A percentile compares a stretch with the other conserved stretches of the same genome.
Conservation (phyloP, 2,113 vertebrate species). For the Cheirogaleus medius region DNA sequence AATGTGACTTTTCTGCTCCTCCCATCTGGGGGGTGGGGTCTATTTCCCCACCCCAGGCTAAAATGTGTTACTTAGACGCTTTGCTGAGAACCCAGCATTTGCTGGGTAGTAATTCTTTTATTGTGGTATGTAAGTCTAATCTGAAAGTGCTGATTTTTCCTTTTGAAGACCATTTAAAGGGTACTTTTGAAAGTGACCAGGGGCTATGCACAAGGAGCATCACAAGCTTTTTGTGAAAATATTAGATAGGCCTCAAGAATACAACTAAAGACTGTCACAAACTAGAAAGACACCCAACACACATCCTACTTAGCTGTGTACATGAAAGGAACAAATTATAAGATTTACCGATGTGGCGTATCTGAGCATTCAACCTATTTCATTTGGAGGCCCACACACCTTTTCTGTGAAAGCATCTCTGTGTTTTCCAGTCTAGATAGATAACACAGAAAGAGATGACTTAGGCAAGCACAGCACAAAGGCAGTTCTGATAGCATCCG, state of each 20-base stretch:
- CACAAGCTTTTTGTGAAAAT: conserved; percentile 15
- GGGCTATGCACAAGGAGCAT: background rate
- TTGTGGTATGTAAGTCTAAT: background rate
- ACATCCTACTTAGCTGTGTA: background rate
- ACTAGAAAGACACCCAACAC: background rate
- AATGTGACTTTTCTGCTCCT: background rate
- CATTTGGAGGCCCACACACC: background rate
- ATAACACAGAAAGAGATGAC: background rate
- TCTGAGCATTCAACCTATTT: background rate
- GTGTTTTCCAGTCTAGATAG: background rate
- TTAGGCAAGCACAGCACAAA: background rate
- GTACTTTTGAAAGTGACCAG: background rate
- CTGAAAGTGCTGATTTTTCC: background rate
- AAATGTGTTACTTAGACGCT: background rate
- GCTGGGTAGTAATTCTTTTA: background rate
- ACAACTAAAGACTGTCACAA: background rate
- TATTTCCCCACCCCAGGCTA: background rate
- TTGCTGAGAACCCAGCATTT: background rate
- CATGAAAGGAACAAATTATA: background rate
- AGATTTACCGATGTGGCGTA: background rate
- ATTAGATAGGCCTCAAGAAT: background rate
- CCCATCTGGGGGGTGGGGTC: background rate
- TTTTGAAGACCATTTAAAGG: conserved; percentile 2
- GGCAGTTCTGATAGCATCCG: background rate
- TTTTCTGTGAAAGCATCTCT: background rate